phyloP scores from a whole-genome alignment of 1,140 invertebrate species.

The Hetaerina americana region DNA sequence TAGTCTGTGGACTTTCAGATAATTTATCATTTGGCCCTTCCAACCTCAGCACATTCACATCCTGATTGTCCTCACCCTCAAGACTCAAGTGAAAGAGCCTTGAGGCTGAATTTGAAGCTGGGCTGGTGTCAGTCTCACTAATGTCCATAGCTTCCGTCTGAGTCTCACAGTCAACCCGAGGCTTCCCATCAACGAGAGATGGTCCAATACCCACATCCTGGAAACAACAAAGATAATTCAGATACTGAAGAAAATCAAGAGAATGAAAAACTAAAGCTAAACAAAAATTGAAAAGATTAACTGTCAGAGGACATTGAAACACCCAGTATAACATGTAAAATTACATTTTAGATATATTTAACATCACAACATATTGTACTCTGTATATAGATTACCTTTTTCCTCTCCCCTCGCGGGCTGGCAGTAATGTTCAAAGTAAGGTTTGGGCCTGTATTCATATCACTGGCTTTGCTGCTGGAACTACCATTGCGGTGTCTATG shows the following conservation, averaged over 20 bases:
- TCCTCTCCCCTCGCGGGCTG: not conserved
- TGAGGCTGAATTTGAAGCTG: slow-evolving; percentile 19
- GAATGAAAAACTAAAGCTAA: not conserved
- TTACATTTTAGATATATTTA: no score
- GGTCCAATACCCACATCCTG: not conserved
- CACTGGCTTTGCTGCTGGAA: slow-evolving; percentile 2
- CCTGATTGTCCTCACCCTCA: not conserved
- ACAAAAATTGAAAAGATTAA: not conserved
- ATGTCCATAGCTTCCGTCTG: slow-evolving; percentile 49
- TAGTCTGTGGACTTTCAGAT: not conserved
- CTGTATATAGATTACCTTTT: not conserved
- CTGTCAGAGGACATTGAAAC: no score
- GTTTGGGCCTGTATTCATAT: not conserved
- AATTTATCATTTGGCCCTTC: not conserved
- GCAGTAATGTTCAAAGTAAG: not conserved
- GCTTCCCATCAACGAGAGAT: not conserved
- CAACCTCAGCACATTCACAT: not conserved
- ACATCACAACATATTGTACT: not conserved
- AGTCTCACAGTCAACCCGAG: slow-evolving; percentile 44
- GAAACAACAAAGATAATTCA: not conserved
- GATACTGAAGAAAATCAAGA: not conserved
- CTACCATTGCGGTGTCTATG: not conserved
- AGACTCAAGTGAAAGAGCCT: not conserved
- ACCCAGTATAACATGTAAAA: no score
- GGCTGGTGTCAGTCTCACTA: slow-evolving; percentile 37